These are phyloP conservation scores for Megalurothrips usitatus DNA, from an alignment of 2,888 invertebrate genomes.

Conservation along the genomic window DNA sequence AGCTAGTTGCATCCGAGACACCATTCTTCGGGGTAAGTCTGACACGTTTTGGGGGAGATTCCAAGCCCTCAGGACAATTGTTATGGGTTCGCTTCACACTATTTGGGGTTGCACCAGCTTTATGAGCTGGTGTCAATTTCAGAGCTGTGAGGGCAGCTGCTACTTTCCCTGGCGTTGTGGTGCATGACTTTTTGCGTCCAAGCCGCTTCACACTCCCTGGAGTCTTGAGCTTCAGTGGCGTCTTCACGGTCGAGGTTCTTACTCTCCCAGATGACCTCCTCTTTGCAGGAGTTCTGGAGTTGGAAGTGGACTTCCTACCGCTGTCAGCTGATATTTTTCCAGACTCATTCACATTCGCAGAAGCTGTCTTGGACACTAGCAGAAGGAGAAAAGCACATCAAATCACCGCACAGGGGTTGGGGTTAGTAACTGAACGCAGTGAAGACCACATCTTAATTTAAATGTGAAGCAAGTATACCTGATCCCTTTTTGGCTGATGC, in stretches of 20 bases:
- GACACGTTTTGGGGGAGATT: background rate
- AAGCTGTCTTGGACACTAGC: background rate
- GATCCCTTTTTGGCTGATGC: slow-evolving; percentile 4
- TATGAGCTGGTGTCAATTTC: background rate
- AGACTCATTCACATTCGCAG: background rate
- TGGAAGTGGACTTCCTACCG: background rate
- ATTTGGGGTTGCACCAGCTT: background rate
- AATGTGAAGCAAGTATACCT: background rate
- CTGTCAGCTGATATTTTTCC: background rate
- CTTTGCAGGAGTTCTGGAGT: background rate
- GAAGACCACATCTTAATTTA: background rate
- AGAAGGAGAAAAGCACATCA: background rate
- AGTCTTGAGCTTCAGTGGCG: background rate
- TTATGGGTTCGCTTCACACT: background rate
- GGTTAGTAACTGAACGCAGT: background rate
- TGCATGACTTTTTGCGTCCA: background rate
- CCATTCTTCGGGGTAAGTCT: background rate
- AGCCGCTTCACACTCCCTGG: background rate
- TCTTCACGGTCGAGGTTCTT: background rate
- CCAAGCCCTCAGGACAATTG: background rate
- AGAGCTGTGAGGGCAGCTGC: background rate
- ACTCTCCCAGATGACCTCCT: background rate
- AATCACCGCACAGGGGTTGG: background rate
- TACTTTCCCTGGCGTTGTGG: background rate
- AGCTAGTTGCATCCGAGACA: background rate